Base-by-base conservation (phyloP, 2,888 invertebrate genomes). In the Netelia inedita region DNA sequence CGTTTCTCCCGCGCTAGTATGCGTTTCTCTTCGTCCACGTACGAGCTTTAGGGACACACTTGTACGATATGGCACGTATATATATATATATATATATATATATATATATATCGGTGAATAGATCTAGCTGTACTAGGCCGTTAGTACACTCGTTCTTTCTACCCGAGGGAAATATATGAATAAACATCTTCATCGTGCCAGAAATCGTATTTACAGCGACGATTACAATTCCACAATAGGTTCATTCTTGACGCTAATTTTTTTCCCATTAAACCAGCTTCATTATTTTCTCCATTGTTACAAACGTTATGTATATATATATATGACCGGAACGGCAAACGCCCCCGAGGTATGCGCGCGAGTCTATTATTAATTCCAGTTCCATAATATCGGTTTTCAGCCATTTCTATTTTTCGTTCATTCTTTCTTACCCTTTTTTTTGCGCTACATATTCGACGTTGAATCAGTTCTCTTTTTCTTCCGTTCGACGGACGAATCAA, bases 331-430 rank as follows among this genome's bases (percentile, higher is more conserved):
- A 57, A 57, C 23, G 66, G 10, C 3, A 53, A 65, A 57, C 21
- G 57, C 16, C 57, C 21, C 3, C 55, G 61, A 57, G 57, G 57
- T 2, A 57, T 35, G 35, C 8, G 57, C 19, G 57, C 57, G 35
- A 28, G 53, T 16, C 74, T 53, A 71, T 43, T 41, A 57, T 63
- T 65, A 79, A 81, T 59, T 78, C 74, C 50, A 63, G 71, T 71
- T 84, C 76, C 80, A 35, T 6, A 74, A 79, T 74, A 81, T 71
- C 69, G 69, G 21, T 11, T 74, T 80, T 74, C 69, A 46, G 28
- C 50, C 50, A 21, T 72, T 61, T 11, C 9, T 9, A 61, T 57
- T 57, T 57, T 19, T 19, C 21, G 57, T 10, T 19, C 19, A 9
- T 53, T 16, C 53, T n/a, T 53, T 14, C 16, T 53, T 53, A n/a